These are phyloP conservation scores for Epizoanthus fatuus DNA, from an alignment of 92 coral and sea anemone species.

Conservation along the genomic window DNA sequence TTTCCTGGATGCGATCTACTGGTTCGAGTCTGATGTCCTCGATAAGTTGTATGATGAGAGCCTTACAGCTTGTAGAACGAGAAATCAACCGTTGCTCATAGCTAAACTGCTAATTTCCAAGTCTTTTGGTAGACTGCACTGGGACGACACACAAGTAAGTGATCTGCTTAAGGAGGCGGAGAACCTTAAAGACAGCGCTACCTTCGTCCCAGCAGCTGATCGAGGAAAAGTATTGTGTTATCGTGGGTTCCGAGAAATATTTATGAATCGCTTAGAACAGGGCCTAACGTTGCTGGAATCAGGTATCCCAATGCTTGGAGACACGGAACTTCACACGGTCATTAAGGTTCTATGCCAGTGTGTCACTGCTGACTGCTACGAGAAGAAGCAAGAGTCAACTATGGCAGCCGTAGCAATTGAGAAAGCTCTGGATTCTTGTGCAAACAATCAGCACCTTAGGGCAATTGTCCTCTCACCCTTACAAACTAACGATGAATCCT, in stretches of 20 bases:
- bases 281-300: neutral
- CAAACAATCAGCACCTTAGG: neutral
- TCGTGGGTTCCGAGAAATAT: neutral
- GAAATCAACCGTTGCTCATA: neutral
- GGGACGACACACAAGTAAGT: neutral
- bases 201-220: neutral
- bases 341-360: neutral
- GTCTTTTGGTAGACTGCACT: neutral
- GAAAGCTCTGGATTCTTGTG: neutral
- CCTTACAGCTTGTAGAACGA: neutral
- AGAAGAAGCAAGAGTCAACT: neutral
- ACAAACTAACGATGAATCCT: neutral
- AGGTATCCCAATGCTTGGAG: neutral
- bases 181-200: neutral
- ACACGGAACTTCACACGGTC: neutral
- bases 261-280: neutral
- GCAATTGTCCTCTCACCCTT: neutral
- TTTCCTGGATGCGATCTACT: neutral
- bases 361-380: neutral
- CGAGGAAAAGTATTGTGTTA: neutral
- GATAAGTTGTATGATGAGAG: neutral
- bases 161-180: neutral
- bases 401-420: neutral
- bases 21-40: neutral
- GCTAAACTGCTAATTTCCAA: neutral